These are phyloP conservation scores for Troides helena DNA, from an alignment of 2,888 invertebrate species.

Conservation along the genomic window DNA sequence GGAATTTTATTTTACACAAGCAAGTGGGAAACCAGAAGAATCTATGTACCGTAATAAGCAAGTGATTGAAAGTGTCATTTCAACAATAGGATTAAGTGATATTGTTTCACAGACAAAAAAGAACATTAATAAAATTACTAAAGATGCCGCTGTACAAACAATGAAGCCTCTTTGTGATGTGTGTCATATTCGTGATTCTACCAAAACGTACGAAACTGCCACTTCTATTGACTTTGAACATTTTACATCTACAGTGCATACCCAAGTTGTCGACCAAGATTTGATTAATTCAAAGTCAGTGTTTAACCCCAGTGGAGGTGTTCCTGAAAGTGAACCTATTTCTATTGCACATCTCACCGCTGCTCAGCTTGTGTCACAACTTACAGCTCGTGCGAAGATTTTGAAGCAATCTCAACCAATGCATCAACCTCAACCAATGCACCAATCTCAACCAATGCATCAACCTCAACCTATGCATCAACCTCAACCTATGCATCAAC, in stretches of 20 bases:
- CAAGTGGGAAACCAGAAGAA: slow-evolving; percentile 39
- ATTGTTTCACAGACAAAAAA: slow-evolving; percentile 56
- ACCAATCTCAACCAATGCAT: slow-evolving; percentile 28
- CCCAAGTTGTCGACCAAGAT: slow-evolving; percentile 71
- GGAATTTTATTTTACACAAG: slow-evolving; percentile 64
- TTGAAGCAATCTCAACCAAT: slow-evolving; percentile 54
- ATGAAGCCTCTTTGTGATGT: slow-evolving; percentile 62
- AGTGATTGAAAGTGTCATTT: slow-evolving; percentile 62
- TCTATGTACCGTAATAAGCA: slow-evolving; percentile 60
- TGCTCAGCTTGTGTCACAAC: slow-evolving; percentile 70
- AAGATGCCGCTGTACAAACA: slow-evolving; percentile 67
- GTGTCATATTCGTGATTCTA: slow-evolving; percentile 65
- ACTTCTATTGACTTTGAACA: slow-evolving; percentile 55
- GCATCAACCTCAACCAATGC: slow-evolving; percentile 34
- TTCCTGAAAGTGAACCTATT: slow-evolving; percentile 56
- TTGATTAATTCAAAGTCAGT: slow-evolving; percentile 63
- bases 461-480: too few relatives aligned
- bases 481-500: too few relatives aligned
- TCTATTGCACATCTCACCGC: slow-evolving; percentile 73
- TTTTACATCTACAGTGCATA: slow-evolving; percentile 59
- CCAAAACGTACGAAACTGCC: slow-evolving; percentile 41
- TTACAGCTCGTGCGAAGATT: slow-evolving; percentile 72
- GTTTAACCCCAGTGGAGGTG: slow-evolving; percentile 64
- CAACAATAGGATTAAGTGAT: slow-evolving; percentile 57
- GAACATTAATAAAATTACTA: slow-evolving; percentile 50